Evolutionary conservation across 2,888 invertebrate species (phyloP).

Genomic region (Epistrophe grossulariae): DNA sequence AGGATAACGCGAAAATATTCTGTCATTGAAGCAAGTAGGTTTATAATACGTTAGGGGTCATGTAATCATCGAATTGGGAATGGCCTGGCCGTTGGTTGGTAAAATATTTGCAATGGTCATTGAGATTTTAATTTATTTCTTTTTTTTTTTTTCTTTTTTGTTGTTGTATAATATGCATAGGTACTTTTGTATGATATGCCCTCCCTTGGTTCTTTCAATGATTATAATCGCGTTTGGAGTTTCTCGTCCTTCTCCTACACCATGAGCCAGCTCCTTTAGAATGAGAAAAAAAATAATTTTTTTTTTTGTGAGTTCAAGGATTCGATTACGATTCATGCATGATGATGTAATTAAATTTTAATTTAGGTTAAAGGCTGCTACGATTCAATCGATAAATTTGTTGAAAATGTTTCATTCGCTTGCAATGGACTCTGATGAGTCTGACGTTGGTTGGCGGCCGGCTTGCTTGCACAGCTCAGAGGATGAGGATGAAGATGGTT

Average conservation of each 20-base stretch:
- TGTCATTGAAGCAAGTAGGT: conserved; percentile 60
- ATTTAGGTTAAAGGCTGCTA: conserved; percentile 72
- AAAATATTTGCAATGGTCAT: conserved; percentile 75
- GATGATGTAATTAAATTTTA: conserved; percentile 75
- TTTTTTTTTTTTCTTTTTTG: neutral
- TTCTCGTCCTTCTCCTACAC: conserved; percentile 1
- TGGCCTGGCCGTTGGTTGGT: conserved; percentile 60
- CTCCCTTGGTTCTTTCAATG: conserved; percentile 30
- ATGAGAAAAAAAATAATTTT: conserved; percentile 8
- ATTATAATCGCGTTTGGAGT: conserved; percentile 54
- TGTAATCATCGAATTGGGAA: conserved; percentile 76
- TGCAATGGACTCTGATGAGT: conserved; percentile 17
- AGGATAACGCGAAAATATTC: conserved; percentile 62
- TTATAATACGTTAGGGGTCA: conserved; percentile 75
- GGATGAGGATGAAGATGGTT: neutral
- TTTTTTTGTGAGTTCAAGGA: conserved; percentile 67
- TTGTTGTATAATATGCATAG: too few species aligned
- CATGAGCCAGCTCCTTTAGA: neutral
- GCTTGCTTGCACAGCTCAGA: too few species aligned
- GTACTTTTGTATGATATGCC: neutral
- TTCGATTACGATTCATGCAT: conserved; percentile 73
- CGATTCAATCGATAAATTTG: conserved; percentile 71
- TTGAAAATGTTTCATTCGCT: conserved; percentile 51
- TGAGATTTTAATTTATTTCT: conserved; percentile 64
- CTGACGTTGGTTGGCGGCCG: neutral